Percentiles rank a stretch among this genome's conserved stretches.
These are phyloP conservation scores for Dicranocentrus wangi DNA, from an alignment of 2,888 invertebrate species.

Conservation along the genomic window DNA sequence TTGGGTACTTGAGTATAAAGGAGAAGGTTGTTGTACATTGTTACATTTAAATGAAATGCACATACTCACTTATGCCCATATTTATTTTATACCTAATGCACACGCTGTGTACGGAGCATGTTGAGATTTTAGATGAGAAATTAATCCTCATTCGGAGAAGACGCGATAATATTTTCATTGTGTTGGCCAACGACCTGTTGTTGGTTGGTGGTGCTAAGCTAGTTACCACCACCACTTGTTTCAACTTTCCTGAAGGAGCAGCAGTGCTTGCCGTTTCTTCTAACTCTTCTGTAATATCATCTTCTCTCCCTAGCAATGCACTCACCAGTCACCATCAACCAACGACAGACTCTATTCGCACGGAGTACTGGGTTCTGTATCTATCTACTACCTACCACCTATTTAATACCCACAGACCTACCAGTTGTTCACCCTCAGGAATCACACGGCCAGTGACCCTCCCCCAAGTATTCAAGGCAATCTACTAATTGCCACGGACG, in stretches of 20 bases:
- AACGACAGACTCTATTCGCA: no score
- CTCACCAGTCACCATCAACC: no score
- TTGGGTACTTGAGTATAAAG: no score
- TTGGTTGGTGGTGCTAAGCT: conserved; percentile 5
- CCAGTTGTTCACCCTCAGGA: conserved; percentile 72
- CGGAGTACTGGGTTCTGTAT: no score
- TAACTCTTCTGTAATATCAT: no score
- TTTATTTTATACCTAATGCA: neutral
- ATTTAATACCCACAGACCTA: conserved; percentile 44
- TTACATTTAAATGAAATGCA: no score
- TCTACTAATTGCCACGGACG: conserved; percentile 69
- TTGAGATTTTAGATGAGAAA: neutral
- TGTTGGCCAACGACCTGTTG: conserved; percentile 55
- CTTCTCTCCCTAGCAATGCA: neutral
- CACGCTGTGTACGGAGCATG: neutral
- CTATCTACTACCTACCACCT: conserved; percentile 18
- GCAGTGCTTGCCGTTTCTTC: no score
- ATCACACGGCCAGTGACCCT: conserved; percentile 72
- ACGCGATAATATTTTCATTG: conserved; percentile 48
- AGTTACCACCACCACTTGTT: conserved; percentile 34
- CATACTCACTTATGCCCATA: no score
- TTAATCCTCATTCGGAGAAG: conserved; percentile 52
- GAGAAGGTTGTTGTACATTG: no score
- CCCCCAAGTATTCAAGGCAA: conserved; percentile 72
- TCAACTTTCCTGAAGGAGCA: neutral